Conservation (phyloP, 1,140 invertebrate species). For the Potamilus streckersoni region DNA sequence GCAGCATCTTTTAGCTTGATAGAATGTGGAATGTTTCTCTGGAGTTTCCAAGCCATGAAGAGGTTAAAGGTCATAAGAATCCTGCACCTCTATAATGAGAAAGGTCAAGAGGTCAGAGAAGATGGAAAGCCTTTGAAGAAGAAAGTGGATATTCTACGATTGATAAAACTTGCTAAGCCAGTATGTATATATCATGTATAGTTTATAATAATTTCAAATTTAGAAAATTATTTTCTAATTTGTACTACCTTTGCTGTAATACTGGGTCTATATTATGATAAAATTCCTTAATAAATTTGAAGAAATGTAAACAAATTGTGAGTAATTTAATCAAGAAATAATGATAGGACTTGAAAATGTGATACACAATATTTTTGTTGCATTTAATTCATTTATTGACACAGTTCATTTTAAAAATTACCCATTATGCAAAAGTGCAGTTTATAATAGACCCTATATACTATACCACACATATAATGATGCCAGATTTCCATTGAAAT, state of each 20-base stretch:
- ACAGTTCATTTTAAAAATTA: too few relatives aligned
- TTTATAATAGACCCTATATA: too few relatives aligned
- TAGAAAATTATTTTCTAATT: neutral
- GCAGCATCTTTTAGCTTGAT: slow-evolving; percentile 47
- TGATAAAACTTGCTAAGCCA: slow-evolving; percentile 57
- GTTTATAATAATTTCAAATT: neutral
- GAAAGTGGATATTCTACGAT: slow-evolving; percentile 44
- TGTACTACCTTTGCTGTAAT: neutral
- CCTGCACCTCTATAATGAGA: slow-evolving; percentile 55
- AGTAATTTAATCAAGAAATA: neutral
- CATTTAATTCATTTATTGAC: too few relatives aligned
- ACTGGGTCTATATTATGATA: neutral
- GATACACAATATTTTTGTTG: neutral
- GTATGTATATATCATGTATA: slow-evolving; percentile 41
- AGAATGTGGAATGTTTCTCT: slow-evolving; percentile 42
- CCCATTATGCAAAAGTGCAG: too few relatives aligned
- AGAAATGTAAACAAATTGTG: neutral
- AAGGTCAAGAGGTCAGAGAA: slow-evolving; percentile 55
- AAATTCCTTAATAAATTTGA: neutral
- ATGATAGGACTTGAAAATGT: neutral
- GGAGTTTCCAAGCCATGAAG: slow-evolving; percentile 46
- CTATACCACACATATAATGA: too few relatives aligned
- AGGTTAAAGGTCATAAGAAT: slow-evolving; percentile 46
- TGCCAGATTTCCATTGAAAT: too few relatives aligned
- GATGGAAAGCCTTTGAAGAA: slow-evolving; percentile 55